These are phyloP conservation scores for Porites lutea DNA, from an alignment of 64 coral and sea anemone genomes.

Conservation along the genomic window DNA sequence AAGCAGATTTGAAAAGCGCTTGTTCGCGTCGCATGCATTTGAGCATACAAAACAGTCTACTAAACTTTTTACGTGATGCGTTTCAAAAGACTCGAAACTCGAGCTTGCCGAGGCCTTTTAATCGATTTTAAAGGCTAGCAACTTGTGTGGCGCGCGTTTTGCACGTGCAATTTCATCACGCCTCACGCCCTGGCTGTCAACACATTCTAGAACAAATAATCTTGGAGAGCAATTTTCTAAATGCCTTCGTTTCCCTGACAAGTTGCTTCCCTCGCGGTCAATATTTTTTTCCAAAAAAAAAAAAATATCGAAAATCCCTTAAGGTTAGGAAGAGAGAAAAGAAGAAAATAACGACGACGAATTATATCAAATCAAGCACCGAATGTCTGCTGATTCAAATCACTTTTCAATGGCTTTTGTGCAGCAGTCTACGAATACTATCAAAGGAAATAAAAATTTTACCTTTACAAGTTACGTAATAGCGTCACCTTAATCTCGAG, in stretches of 20 bases:
- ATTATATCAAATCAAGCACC: neutral
- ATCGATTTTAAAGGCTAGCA: neutral
- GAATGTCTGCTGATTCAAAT: conserved; percentile 24
- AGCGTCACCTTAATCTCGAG: neutral
- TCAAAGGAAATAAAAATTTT: conserved; percentile 28
- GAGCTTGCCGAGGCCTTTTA: neutral
- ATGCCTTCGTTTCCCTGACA: conserved; percentile 72
- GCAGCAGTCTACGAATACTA: conserved; percentile 12
- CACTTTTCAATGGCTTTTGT: conserved; percentile 17
- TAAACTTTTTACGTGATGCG: neutral
- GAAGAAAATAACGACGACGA: neutral
- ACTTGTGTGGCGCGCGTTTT: conserved; percentile 19
- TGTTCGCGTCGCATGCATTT: neutral
- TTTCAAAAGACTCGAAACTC: conserved; percentile 27
- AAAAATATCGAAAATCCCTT: neutral
- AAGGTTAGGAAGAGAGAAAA: neutral
- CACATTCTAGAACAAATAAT: conserved; percentile 61
- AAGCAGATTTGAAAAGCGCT: conserved; percentile 22
- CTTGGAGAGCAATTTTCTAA: conserved; percentile 67
- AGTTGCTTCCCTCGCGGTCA: conserved; percentile 39
- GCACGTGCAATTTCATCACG: conserved; percentile 55
- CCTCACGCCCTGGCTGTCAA: conserved; percentile 70
- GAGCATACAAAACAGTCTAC: neutral
- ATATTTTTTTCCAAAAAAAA: neutral
- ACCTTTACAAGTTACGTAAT: conserved; percentile 1